Base-by-base conservation (phyloP, 2,113 vertebrate genomes). In the Capreolus pygargus region DNA sequence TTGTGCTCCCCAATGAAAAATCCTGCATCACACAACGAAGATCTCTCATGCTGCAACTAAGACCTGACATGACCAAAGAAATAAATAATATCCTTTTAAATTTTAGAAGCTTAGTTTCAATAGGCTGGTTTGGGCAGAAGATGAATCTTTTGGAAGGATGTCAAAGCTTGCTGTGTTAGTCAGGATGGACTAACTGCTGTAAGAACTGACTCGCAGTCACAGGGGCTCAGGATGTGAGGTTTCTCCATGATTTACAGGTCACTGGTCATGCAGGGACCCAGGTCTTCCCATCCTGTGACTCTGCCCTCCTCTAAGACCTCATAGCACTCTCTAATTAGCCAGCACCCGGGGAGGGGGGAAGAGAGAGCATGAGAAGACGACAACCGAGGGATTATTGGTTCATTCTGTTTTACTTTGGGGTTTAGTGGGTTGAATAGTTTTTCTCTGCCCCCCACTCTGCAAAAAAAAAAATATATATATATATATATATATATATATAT, bases 11-110 rank as follows among this genome's bases (percentile, higher is more conserved):
- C 39, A 43, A 2, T 0, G 6, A 76, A 76, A 43, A 27, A 15
- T 43, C 39, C 39, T 76, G 3, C 70, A 43, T 25, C 1, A 0
- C 12, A 27, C 23, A 43, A 27, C 0, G 0, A 76, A 76, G 3
- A 76, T 76, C 70, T 43, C 23, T 76, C 21, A 43, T 0, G 23
- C 70, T 76, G 39, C 12, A 76, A 27, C 70, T 43, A 25, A 76
- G 70, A 76, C 12, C 36, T 76, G 70, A 43, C 36, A 76, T 1
- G 0, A 11, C 36, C 36, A 74, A 74, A 74, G 36, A 74, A 39
- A 74, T 74, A 43, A 76, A 27, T 15, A 43, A 43, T 76, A 27
- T 15, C 43, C 25, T 76, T 76, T 74, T 13, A 74, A 79, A 47
- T 79, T 47, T 23, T 39, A 33, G 33, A 54, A 50, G 36, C 12